Evolutionary conservation across 2,888 invertebrate genomes (phyloP).

Genomic region (Panorpa germanica): DNA sequence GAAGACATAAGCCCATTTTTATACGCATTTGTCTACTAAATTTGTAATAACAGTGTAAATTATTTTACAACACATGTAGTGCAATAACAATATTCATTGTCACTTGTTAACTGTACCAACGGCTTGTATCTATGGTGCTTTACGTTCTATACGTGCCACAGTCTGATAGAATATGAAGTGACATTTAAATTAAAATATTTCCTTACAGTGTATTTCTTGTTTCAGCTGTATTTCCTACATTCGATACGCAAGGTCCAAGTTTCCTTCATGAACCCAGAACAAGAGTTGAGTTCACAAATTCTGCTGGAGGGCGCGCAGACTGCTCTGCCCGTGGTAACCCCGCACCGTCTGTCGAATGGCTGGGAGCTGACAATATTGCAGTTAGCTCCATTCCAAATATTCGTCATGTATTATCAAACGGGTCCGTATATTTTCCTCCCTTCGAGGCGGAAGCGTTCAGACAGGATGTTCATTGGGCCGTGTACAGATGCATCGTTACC

Average conservation of each 20-base stretch:
- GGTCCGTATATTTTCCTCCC: constrained; percentile 31
- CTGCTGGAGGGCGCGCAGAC: constrained; percentile 29
- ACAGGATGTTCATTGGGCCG: constrained; percentile 35
- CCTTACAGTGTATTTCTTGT: too few relatives aligned
- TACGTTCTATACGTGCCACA: too few relatives aligned
- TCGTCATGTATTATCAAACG: constrained; percentile 30
- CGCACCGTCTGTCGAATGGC: constrained; percentile 31
- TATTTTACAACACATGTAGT: too few relatives aligned
- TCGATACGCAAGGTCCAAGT: constrained; percentile 33
- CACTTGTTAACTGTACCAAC: too few relatives aligned
- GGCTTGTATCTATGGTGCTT: too few relatives aligned
- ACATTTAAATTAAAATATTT: too few relatives aligned
- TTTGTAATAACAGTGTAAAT: too few relatives aligned
- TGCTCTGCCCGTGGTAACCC: constrained; percentile 33
- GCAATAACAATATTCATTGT: too few relatives aligned
- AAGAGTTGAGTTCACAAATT: constrained; percentile 33
- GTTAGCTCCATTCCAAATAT: constrained; percentile 29
- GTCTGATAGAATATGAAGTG: too few relatives aligned
- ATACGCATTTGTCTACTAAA: too few relatives aligned
- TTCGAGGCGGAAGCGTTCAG: constrained; percentile 34
- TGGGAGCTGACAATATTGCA: constrained; percentile 29
- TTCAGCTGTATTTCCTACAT: too few relatives aligned
- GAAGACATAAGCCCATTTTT: too few relatives aligned
- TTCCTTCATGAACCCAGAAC: constrained; percentile 31
- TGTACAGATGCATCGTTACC: constrained; percentile 30